phyloP scores from a whole-genome alignment of 2,888 invertebrate genomes.

The Papilio protenor region DNA sequence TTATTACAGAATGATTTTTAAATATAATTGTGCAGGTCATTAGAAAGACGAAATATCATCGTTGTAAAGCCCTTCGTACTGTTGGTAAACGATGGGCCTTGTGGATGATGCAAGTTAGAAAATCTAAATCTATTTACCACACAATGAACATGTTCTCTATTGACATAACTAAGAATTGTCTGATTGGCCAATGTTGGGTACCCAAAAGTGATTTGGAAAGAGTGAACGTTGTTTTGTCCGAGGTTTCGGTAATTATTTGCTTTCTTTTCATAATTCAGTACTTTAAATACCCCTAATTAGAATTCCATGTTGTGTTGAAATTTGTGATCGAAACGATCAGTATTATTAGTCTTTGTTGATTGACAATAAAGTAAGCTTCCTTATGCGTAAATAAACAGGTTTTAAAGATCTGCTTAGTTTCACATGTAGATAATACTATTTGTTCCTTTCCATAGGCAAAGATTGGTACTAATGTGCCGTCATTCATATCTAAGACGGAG shows the following conservation, averaged over 20 bases:
- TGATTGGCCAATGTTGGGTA: conserved; percentile 93
- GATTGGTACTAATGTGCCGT: conserved; percentile 90
- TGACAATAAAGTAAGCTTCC: no score
- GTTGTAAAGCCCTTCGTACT: conserved; percentile 91
- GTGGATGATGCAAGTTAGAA: conserved; percentile 93
- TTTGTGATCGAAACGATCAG: background rate
- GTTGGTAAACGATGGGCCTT: conserved; percentile 91
- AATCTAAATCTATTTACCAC: conserved; percentile 95
- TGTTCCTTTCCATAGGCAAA: conserved; percentile 50
- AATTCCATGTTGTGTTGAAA: background rate
- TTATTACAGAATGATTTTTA: background rate
- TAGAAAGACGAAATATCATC: conserved; percentile 92
- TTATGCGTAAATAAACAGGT: no score
- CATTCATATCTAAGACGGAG: conserved; percentile 92
- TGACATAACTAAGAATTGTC: conserved; percentile 92
- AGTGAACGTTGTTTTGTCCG: conserved; percentile 79
- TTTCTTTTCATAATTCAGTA: background rate
- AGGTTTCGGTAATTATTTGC: conserved; percentile 57
- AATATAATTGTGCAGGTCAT: conserved; percentile 84
- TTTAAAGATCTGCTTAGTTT: no score
- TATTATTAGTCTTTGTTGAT: no score
- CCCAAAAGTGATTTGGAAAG: conserved; percentile 86
- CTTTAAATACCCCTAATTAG: background rate
- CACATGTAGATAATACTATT: background rate
- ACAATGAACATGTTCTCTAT: conserved; percentile 92